These are phyloP conservation scores for Yoshiicerus persimilis DNA, from an alignment of 1,140 invertebrate genomes.

Conservation along the genomic window DNA sequence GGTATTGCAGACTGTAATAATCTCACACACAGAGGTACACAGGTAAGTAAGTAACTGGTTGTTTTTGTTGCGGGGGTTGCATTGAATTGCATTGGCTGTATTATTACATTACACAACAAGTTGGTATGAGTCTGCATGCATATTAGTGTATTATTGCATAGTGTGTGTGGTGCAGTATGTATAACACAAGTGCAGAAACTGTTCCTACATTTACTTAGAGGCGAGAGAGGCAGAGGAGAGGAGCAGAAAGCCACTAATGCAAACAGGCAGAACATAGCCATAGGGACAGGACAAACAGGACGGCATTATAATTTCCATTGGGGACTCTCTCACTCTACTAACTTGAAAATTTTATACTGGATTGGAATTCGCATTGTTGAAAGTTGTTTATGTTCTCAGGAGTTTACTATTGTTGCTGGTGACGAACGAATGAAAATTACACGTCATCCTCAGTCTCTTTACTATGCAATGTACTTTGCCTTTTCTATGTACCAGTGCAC, in stretches of 20 bases:
- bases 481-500: slow-evolving; percentile 5
- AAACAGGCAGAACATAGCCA: background rate
- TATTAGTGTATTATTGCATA: background rate
- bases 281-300: background rate
- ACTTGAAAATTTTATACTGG: background rate
- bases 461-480: background rate
- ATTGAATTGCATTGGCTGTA: background rate
- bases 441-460: background rate
- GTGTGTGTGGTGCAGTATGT: background rate
- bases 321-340: slow-evolving; percentile 2
- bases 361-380: slow-evolving; percentile 22
- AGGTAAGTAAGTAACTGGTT: background rate
- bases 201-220: background rate
- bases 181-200: background rate
- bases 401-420: slow-evolving; percentile 10
- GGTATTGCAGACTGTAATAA: background rate
- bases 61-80: background rate
- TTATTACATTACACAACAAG: background rate
- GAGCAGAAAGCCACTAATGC: background rate
- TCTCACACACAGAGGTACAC: background rate
- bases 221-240: background rate
- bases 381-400: slow-evolving; percentile 20
- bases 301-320: background rate
- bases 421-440: slow-evolving; percentile 1
- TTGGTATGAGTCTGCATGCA: background rate